Evolutionary conservation across 2,113 vertebrate genomes (phyloP), one percentile per base, ranked within the genome.

Genomic region (rat (Rattus norvegicus)): DNA sequence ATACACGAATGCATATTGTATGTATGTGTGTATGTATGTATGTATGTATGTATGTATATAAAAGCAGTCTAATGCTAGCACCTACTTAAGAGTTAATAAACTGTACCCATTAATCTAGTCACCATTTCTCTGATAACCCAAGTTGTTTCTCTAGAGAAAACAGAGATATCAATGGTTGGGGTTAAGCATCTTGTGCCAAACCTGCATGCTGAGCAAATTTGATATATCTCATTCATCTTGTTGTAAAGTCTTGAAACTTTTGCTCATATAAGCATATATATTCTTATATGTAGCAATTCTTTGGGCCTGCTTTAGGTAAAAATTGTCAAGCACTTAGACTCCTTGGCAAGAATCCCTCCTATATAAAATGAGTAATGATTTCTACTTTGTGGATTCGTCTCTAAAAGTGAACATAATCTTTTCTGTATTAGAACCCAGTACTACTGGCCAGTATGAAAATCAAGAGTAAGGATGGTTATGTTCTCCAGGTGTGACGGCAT

Each of bases 371-470:
- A 30, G 36, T 67, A 85, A 76, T 61, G 16, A 81, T 61, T 80
- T 94, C 80, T 56, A 47, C 59, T 72, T 85, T 69, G 39, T 43
- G 16, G 52, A 93, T 87, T 75, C 75, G n/a, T 84, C 52, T 94
- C 65, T 36, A n/a, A 91, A 93, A 72, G 52, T 52, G 76, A 90
- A 93, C 79, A 81, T 36, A 95, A 95, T 69, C 20, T 54, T 79
- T 76, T 70, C 49, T 90, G 24, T 6, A 30, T 89, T 49, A 54
- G 43, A 83, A 80, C 2, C 7, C 80, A 67, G 56, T 72, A 49
- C 63, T 36, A 75, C 16, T 11, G 54, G 69, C 39, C 43, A 54
- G n/a, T 33, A 24, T 4, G 43, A 93, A 19, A 65, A 79, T 17
- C 26, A n/a, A 90, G 85, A 49, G 69, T 24, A 80, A 94, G 17